A percentile compares a stretch with the other conserved stretches of the same genome.
Conservation (phyloP, 2,797 vertebrate genomes). For the Triplophysa yarkandensis region DNA sequence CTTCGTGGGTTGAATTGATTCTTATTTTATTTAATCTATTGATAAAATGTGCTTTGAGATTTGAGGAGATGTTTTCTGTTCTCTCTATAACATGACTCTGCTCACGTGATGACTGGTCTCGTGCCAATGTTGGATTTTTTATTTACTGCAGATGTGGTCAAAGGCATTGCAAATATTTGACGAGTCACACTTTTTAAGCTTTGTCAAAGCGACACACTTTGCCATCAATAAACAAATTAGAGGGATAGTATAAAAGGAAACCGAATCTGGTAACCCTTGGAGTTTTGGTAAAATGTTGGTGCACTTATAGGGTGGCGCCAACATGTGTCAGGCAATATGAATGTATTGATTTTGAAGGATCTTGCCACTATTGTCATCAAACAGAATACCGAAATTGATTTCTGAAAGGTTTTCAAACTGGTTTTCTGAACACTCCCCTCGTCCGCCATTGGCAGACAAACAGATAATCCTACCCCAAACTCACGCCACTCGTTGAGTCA, state of each 20-base stretch:
- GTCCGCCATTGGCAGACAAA: neutral
- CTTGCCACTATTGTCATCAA: neutral
- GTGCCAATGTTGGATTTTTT: constrained; percentile 17
- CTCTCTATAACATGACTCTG: constrained; percentile 36
- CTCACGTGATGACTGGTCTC: constrained; percentile 9
- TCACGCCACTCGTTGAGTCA: constrained; percentile 3
- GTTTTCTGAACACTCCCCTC: neutral
- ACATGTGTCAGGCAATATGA: neutral
- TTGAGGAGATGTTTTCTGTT: constrained; percentile 41
- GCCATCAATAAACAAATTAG: neutral
- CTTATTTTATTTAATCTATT: neutral
- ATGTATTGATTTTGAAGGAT: neutral
- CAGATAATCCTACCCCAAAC: neutral
- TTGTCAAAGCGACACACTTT: neutral
- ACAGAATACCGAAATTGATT: neutral
- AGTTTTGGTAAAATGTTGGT: neutral
- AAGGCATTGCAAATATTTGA: constrained; percentile 26
- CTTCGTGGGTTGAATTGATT: neutral
- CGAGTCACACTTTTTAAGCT: neutral
- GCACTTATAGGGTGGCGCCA: neutral
- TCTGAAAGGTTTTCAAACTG: neutral
- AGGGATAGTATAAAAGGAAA: neutral
- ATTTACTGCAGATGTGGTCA: constrained; percentile 1
- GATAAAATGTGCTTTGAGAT: no score
- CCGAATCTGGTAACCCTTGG: neutral